Evolutionary conservation across 2,888 invertebrate species (phyloP), one percentile per base, ranked within the genome.

Genomic region (Agrypnus murinus): DNA sequence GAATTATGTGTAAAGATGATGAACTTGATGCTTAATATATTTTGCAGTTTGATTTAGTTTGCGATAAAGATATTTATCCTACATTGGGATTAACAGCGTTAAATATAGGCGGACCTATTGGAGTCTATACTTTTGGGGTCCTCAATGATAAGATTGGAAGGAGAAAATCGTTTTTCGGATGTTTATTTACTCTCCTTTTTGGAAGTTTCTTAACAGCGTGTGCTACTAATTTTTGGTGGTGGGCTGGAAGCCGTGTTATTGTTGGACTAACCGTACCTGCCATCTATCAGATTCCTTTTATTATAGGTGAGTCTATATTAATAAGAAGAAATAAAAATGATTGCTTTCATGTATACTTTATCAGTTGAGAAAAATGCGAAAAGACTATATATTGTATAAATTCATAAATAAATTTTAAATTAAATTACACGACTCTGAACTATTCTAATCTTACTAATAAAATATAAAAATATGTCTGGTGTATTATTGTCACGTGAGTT

Each of bases 251-350:
- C 78, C 88, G 97, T 73, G 87, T 92, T 14, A 87, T 95, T 55
- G 96, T 96, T n/a, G 97, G 97, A 2, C 86, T 96, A 5, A 95
- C 96, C 0, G 94, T 97, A 79, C 96, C 97, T 2, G 96, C 96
- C 0, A 92, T 97, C 43, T 96, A 97, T 85, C 96, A 96, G 86
- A 96, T 97, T 84, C 97, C 97, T 0, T 96, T 96, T 83, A 96
- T 97, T 70, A 96, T 97, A 81, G 95, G 97, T 97, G 87, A 90
- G 92, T 89, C 9, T 12, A 17, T 46, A 46, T 12, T n/a, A n/a
- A n/a, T n/a, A n/a, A n/a, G 25, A 25, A 25, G 5, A 25, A n/a
- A 4, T 12, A 46, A 46, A 46, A 12, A 46, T 25, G 25, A 25
- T 9, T 46, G n/a, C n/a, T n/a, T n/a, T n/a, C n/a, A n/a, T n/a